Evolutionary conservation across 2,888 invertebrate species (phyloP), one percentile per base, ranked within the genome.

Genomic region (Eupithecia pulchellata): DNA sequence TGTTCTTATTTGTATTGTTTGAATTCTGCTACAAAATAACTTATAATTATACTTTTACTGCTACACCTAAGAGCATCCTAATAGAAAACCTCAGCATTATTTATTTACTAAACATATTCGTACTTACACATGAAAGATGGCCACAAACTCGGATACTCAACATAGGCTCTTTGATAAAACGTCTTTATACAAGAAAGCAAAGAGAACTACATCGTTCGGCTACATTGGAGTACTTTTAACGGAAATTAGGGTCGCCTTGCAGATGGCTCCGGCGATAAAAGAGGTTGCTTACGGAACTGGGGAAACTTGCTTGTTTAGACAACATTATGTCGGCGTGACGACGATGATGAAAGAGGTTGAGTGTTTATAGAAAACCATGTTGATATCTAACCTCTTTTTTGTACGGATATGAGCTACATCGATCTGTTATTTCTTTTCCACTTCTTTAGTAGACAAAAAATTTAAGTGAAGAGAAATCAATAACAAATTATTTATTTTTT

Each of bases 181-280:
- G 60, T 52, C 62, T 71, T 57, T 71, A 61, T 58, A 62, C 42
- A 61, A 64, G 30, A 6, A 68, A 62, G 65, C 52, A 78, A 75
- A 77, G 78, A 79, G 67, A 75, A 77, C 68, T 71, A 66, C 66
- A 60, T 66, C 69, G 69, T 69, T 69, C 61, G 72, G 76, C 73
- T 74, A 75, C 73, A 72, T 66, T 77, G 77, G 76, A 74, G 79
- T 79, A 77, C 80, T 82, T 79, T 76, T 78, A 78, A 81, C 84
- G 86, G 86, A 86, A 86, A 87, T 86, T 84, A 86, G 83, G 85
- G 78, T 78, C 78, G 80, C 81, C 75, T 78, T 75, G 80, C 75
- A 85, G 85, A 87, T 86, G 84, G 84, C 82, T 83, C 84, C 84
- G 83, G 86, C 79, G 87, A 89, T 89, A 89, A 84, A 84, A 80